Evolutionary conservation across 2,797 vertebrate genomes (phyloP).

Genomic region (Mormyrus proboscirostris): DNA sequence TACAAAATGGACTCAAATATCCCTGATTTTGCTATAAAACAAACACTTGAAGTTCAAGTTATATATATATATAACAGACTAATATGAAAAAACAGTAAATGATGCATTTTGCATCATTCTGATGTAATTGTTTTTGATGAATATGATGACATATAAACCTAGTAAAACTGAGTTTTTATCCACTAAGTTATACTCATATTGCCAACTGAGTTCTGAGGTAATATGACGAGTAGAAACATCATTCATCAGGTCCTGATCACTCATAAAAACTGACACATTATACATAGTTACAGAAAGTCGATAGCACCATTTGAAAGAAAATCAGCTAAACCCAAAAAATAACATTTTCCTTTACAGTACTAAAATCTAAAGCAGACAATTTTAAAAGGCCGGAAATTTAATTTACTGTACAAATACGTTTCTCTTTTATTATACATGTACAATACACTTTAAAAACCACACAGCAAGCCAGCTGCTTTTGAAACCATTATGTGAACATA

Average conservation of each 20-base stretch:
- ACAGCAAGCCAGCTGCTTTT: slow-evolving; percentile 96
- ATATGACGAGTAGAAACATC: slow-evolving; percentile 86
- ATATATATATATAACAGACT: slow-evolving; percentile 53
- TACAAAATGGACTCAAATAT: slow-evolving; percentile 80
- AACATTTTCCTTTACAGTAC: slow-evolving; percentile 78
- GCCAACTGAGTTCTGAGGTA: slow-evolving; percentile 99
- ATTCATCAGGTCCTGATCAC: slow-evolving; percentile 74
- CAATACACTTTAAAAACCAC: slow-evolving; percentile 73
- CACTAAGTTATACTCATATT: slow-evolving; percentile 74
- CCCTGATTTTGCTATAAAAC: slow-evolving; percentile 90
- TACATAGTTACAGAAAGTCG: slow-evolving; percentile 74
- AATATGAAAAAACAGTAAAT: slow-evolving; percentile 69
- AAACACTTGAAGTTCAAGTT: slow-evolving; percentile 80
- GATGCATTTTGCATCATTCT: slow-evolving; percentile 48
- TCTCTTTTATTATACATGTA: slow-evolving; percentile 75
- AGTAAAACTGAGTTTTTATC: slow-evolving; percentile 60
- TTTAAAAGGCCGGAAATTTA: slow-evolving; percentile 76
- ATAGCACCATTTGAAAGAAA: slow-evolving; percentile 94
- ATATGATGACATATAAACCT: slow-evolving; percentile 63
- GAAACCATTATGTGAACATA: slow-evolving; percentile 56
- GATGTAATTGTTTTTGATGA: slow-evolving; percentile 44
- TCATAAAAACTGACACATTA: slow-evolving; percentile 83
- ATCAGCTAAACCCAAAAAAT: slow-evolving; percentile 71
- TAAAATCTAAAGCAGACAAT: slow-evolving; percentile 80
- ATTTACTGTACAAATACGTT: slow-evolving; percentile 96